Conservation (phyloP, 2,888 invertebrate species). For the Autographa pulchrina region DNA sequence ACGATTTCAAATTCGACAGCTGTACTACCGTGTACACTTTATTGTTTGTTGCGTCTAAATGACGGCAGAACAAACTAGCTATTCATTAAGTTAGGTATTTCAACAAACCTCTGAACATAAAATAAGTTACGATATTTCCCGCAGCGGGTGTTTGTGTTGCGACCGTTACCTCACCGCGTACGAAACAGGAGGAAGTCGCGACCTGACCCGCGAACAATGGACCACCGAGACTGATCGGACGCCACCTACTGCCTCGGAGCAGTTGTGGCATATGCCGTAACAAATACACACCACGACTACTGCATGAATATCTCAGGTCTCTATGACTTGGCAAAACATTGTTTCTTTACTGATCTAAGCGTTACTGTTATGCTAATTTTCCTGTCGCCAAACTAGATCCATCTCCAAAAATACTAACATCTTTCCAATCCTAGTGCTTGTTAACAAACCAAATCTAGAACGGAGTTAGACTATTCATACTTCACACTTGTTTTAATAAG, state of each 20-base stretch:
- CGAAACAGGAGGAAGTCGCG: conserved; percentile 55
- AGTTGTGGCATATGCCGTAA: conserved; percentile 3
- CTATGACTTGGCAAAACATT: too few species aligned
- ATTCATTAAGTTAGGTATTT: conserved; percentile 33
- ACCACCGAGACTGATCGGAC: conserved; percentile 57
- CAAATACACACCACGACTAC: neutral
- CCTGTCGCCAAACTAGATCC: too few species aligned
- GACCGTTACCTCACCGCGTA: conserved; percentile 46
- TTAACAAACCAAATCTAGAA: neutral
- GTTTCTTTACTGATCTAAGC: too few species aligned
- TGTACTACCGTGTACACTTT: neutral
- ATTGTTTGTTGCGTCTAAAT: conserved; percentile 19
- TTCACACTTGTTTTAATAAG: conserved; percentile 14
- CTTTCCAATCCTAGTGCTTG: too few species aligned
- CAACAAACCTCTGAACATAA: conserved; percentile 41
- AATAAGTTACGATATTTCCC: conserved; percentile 56
- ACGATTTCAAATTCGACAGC: conserved; percentile 13
- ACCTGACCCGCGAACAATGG: conserved; percentile 53
- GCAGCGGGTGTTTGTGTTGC: conserved; percentile 27
- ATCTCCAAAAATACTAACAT: too few species aligned
- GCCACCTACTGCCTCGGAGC: conserved; percentile 31
- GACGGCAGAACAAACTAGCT: conserved; percentile 30
- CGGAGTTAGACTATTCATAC: conserved; percentile 16
- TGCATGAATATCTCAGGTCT: too few species aligned
- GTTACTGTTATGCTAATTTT: too few species aligned